Evolutionary conservation across 35 echinoderm and acorn worm genomes (phyloP).

Genomic region (Ophiothrix spiculata): DNA sequence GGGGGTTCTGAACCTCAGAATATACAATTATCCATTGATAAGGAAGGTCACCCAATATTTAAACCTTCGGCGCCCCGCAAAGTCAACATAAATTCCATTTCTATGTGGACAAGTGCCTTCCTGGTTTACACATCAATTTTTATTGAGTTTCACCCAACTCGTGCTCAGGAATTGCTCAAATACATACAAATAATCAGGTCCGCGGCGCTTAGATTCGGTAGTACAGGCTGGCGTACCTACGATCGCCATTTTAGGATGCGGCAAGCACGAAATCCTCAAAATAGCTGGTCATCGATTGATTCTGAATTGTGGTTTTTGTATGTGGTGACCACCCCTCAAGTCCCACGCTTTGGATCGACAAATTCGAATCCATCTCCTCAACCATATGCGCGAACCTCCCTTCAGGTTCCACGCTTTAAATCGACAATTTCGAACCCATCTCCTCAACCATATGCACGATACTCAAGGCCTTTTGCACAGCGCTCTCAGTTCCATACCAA

Average conservation of each 20-base stretch:
- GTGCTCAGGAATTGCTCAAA: slow-evolving; percentile 23
- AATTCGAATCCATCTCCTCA: no score
- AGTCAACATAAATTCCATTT: neutral
- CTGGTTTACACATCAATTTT: neutral
- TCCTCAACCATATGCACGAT: no score
- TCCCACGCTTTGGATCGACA: no score
- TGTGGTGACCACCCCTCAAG: neutral
- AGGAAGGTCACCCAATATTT: no score
- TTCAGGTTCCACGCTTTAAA: no score
- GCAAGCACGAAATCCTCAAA: neutral
- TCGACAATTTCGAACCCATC: no score
- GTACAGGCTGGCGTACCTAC: slow-evolving; percentile 11
- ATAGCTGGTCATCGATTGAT: slow-evolving; percentile 16
- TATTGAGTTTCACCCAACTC: neutral
- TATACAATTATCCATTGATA: no score
- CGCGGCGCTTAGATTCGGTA: slow-evolving; percentile 1
- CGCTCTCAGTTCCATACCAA: no score
- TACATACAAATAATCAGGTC: neutral
- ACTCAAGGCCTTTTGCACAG: no score
- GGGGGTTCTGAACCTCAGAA: no score
- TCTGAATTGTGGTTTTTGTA: neutral
- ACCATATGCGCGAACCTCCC: no score
- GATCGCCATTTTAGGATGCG: slow-evolving; percentile 24
- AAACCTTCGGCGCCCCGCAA: no score
- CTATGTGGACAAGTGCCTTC: slow-evolving; percentile 15